Base-by-base conservation (phyloP, 2,113 vertebrate genomes). In the Athene cunicularia region DNA sequence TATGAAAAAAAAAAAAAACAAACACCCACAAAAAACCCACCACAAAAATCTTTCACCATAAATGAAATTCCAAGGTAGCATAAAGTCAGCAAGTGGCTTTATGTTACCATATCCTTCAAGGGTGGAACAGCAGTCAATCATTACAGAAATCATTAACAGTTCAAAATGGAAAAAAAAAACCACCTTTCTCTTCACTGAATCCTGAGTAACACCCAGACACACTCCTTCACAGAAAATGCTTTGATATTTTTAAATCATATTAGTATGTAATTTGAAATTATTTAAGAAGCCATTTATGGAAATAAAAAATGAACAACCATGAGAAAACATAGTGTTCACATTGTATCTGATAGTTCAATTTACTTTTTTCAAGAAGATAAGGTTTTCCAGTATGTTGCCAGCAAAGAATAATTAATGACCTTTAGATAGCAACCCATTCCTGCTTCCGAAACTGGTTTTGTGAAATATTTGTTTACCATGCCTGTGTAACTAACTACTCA, bases 361-460 rank as follows among this genome's bases (percentile, higher is more conserved):
- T 90, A 75, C 74, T 53, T 91, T 93, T 93, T 90, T 53, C 28
- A 75, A 35, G 47, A 81, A 77, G 92, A 91, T 92, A 95, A 92
- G 39, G 11, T 88, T 95, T 96, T 92, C 70, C 80, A 84, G 72
- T 56, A 91, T 53, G 37, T 11, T 79, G 70, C 45, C 93, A 92
- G 91, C 86, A 95, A 81, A 89, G 22, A 72, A 33, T 77, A 84
- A 84, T 91, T 80, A 95, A 83, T 18, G 52, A 95, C 94, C 80
- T 97, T 94, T 58, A 95, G 72, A 89, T 26, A 82, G 80, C 80
- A 91, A 87, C 41, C 67, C 52, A 49, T 62, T 79, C 80, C 53
- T 45, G 70, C 39, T 88, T 86, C 88, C 87, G 92, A 81, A 95
- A 95, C 76, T 70, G 77, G 62, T 62, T 96, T 96, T 96, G 83